A percentile compares a stretch with the other conserved stretches of the same genome.
These are phyloP conservation scores for Penelope pileata DNA, from an alignment of 2,113 vertebrate species.

Conservation along the genomic window DNA sequence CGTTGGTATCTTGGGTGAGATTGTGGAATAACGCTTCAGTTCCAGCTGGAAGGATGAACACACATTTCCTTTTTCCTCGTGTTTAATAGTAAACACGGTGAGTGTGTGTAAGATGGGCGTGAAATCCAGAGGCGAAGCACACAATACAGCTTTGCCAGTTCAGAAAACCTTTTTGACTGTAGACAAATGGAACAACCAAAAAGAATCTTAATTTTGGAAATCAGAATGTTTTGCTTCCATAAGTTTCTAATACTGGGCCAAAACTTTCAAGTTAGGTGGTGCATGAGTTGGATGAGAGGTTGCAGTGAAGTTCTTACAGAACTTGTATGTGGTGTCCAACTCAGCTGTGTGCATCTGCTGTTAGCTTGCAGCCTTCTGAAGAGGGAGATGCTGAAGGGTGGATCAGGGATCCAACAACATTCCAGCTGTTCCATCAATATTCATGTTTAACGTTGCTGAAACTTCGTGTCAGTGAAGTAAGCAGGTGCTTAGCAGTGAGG, in stretches of 20 bases:
- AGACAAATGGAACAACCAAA: background rate
- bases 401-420: too few species aligned
- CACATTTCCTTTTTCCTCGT: background rate
- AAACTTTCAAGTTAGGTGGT: background rate
- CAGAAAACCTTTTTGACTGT: background rate
- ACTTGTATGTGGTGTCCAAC: fast-evolving
- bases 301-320: fast-evolving
- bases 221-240: background rate
- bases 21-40: background rate
- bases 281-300: background rate
- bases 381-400: background rate
- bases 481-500: background rate
- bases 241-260: background rate
- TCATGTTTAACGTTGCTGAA: fast-evolving
- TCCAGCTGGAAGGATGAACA: background rate
- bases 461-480: background rate
- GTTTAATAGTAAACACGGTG: background rate
- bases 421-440: background rate
- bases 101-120: background rate
- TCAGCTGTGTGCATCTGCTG: background rate
- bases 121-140: background rate
- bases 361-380: background rate
- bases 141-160: background rate
- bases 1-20: background rate
- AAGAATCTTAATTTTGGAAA: background rate